Evolutionary conservation across 2,888 invertebrate species (phyloP).

Genomic region (Chrysomela aeneicollis): DNA sequence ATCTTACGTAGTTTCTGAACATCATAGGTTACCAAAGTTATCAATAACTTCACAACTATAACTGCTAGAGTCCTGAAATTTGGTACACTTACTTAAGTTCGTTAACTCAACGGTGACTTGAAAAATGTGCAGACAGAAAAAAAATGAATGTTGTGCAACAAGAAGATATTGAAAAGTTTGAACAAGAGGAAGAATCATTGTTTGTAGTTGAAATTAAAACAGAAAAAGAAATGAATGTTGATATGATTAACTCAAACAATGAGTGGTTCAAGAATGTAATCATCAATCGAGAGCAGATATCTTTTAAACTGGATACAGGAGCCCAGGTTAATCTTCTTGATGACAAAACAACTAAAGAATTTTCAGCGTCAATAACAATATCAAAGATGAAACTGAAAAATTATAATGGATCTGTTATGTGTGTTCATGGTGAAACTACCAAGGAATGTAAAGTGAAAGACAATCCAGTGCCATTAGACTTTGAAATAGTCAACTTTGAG

Average conservation of each 20-base stretch:
- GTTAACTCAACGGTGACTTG: too few relatives aligned
- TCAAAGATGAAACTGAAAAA: background rate
- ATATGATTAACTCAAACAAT: background rate
- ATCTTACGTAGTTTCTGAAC: too few relatives aligned
- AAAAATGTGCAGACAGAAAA: slow-evolving; percentile 16
- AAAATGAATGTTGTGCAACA: background rate
- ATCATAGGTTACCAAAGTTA: too few relatives aligned
- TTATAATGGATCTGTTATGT: background rate
- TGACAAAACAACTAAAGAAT: background rate
- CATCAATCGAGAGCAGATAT: background rate
- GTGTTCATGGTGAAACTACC: background rate
- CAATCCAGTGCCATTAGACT: background rate
- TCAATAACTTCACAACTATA: too few relatives aligned
- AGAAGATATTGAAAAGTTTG: background rate
- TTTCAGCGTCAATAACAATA: background rate
- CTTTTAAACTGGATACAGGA: background rate
- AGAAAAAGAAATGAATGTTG: background rate
- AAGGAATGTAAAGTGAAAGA: too few relatives aligned
- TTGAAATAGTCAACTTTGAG: background rate
- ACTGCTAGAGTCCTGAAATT: too few relatives aligned
- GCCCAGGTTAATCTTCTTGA: background rate
- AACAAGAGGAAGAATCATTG: background rate
- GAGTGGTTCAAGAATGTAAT: background rate
- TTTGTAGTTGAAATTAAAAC: background rate
- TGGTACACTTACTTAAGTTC: too few relatives aligned